phyloP scores from a whole-genome alignment of 2,797 vertebrate species.

The Percopsis omiscomaycus region DNA sequence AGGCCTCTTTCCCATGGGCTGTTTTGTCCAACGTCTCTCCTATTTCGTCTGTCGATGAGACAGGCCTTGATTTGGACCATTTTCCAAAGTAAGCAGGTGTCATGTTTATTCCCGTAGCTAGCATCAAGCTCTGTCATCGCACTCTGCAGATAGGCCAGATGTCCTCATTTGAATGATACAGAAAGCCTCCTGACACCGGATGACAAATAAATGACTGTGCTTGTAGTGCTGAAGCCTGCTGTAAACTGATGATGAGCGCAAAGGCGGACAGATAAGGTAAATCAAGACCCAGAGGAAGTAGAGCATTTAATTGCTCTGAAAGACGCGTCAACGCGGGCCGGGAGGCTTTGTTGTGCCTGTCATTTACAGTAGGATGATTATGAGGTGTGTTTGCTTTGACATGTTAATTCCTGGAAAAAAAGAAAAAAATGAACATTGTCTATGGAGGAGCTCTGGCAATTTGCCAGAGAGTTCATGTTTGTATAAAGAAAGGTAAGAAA shows the following conservation, averaged over 20 bases:
- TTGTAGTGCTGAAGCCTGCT: constrained; percentile 48
- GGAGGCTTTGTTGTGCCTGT: constrained; percentile 61
- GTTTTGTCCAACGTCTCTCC: constrained; percentile 50
- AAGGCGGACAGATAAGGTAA: constrained; percentile 67
- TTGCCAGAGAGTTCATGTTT: constrained; percentile 8
- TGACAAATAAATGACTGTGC: constrained; percentile 71
- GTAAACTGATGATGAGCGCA: constrained; percentile 60
- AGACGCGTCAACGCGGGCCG: constrained; percentile 65
- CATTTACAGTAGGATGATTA: constrained; percentile 64
- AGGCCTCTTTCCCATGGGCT: constrained; percentile 54
- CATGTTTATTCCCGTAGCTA: constrained; percentile 60
- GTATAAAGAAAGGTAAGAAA: neutral
- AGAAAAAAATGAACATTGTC: constrained; percentile 42
- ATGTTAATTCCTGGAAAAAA: constrained; percentile 60
- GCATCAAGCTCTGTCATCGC: constrained; percentile 50
- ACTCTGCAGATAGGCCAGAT: constrained; percentile 65
- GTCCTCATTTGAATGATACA: constrained; percentile 64
- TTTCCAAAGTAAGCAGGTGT: constrained; percentile 73
- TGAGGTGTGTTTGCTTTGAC: constrained; percentile 63
- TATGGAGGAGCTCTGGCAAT: constrained; percentile 49
- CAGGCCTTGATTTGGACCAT: constrained; percentile 58
- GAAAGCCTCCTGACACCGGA: constrained; percentile 65
- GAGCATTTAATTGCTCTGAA: constrained; percentile 74
- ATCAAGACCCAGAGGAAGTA: constrained; percentile 68
- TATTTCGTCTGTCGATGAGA: constrained; percentile 43